phyloP scores from a whole-genome alignment of 92 coral and sea anemone genomes.

The Epizoanthus fatuus region DNA sequence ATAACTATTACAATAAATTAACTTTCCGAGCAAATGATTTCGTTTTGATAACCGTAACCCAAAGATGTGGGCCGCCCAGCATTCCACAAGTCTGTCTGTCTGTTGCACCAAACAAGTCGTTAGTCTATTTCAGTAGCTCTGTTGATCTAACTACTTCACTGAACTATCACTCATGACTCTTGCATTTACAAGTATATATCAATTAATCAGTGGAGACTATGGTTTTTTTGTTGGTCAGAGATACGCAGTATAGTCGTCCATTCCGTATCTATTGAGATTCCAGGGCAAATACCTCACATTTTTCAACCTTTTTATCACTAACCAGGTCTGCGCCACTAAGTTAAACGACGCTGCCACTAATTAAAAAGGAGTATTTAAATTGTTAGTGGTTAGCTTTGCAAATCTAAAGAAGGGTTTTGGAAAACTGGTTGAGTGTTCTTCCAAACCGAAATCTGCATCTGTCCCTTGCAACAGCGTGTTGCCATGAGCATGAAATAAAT shows the following conservation, averaged over 20 bases:
- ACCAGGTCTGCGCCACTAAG: conserved; percentile 29
- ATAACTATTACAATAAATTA: conserved; percentile 18
- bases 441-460: not conserved
- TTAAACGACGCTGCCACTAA: conserved; percentile 1
- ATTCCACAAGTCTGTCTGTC: conserved; percentile 38
- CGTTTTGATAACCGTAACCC: conserved; percentile 13
- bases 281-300: conserved; percentile 6
- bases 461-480: conserved; percentile 2
- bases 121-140: conserved; percentile 1
- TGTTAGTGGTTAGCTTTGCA: not conserved
- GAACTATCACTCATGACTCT: not conserved
- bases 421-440: not conserved
- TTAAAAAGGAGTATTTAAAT: conserved; percentile 15
- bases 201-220: not conserved
- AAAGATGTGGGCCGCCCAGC: not conserved
- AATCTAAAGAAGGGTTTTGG: not conserved
- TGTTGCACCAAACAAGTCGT: conserved; percentile 18
- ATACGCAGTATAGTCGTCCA: not conserved
- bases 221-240: not conserved
- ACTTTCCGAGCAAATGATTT: conserved; percentile 38
- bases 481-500: not conserved
- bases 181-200: not conserved
- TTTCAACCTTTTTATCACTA: conserved; percentile 24
- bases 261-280: not conserved
- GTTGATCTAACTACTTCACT: not conserved